These are phyloP conservation scores for Barnardius zonarius DNA, from an alignment of 2,113 vertebrate species.

Conservation along the genomic window DNA sequence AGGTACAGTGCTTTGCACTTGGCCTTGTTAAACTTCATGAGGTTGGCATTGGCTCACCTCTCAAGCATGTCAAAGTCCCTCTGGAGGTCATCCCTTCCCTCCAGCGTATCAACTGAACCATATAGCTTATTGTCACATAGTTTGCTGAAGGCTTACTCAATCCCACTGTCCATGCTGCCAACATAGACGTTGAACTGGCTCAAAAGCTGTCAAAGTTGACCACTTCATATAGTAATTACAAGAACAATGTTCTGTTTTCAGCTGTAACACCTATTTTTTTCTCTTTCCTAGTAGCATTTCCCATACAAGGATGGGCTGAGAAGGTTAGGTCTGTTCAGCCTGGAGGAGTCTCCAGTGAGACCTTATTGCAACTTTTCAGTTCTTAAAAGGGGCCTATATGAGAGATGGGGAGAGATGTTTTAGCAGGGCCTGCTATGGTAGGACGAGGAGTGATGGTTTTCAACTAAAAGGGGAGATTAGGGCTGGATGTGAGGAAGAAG, in stretches of 20 bases:
- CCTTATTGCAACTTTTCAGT: too few species aligned
- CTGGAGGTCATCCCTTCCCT: not conserved
- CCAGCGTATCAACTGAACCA: not conserved
- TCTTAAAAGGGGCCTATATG: too few species aligned
- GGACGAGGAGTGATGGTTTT: too few species aligned
- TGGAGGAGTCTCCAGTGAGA: too few species aligned
- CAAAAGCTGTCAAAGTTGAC: not conserved
- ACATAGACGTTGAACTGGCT: not conserved
- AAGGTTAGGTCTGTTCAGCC: too few species aligned
- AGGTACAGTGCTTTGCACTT: not conserved
- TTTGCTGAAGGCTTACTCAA: not conserved
- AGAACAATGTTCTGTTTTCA: not conserved
- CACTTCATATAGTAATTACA: not conserved
- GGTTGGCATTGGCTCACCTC: not conserved
- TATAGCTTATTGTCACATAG: not conserved
- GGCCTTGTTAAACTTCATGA: not conserved
- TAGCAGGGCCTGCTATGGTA: too few species aligned
- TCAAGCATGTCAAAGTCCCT: not conserved
- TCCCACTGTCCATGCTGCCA: not conserved
- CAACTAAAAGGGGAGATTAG: too few species aligned
- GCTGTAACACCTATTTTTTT: not conserved
- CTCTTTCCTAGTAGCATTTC: not conserved
- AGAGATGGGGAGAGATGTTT: too few species aligned
- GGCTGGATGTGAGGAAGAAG: too few species aligned
- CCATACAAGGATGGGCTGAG: too few species aligned